phyloP scores from a whole-genome alignment of 53 echinoderm and acorn worm genomes.

The Actinopyga echinites region DNA sequence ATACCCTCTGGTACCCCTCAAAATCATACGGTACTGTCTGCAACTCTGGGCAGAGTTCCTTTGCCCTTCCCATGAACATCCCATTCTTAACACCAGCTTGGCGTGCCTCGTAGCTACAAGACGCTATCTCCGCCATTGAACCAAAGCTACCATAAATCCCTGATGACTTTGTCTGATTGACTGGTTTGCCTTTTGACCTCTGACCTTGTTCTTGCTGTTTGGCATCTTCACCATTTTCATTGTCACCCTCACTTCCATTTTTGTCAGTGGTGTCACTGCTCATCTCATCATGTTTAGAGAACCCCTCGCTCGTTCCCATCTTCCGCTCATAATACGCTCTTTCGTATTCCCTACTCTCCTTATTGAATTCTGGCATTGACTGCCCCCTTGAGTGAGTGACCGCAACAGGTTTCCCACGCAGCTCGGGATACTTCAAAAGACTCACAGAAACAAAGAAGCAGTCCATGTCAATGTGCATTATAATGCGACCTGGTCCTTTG shows the following conservation, averaged over 20 bases:
- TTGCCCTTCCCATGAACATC: slow-evolving; percentile 95
- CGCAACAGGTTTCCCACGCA: slow-evolving; percentile 87
- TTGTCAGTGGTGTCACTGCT: not conserved
- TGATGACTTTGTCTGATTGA: not conserved
- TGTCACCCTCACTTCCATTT: not conserved
- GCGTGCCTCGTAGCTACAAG: slow-evolving; percentile 95
- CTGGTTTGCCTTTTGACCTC: not conserved
- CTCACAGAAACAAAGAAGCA: slow-evolving; percentile 98
- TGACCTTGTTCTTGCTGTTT: not conserved
- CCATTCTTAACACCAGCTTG: slow-evolving; percentile 84
- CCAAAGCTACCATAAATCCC: slow-evolving; percentile 54
- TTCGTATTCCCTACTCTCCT: slow-evolving; percentile 69
- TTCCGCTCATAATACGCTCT: slow-evolving; percentile 70
- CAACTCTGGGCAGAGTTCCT: slow-evolving; percentile 79
- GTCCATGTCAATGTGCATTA: slow-evolving; percentile 99
- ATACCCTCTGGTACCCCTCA: slow-evolving; percentile 85
- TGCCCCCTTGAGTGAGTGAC: slow-evolving; percentile 93
- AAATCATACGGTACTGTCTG: slow-evolving; percentile 95
- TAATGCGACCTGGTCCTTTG: slow-evolving; percentile 32
- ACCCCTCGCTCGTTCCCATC: not conserved
- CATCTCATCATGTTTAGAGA: slow-evolving; percentile 3
- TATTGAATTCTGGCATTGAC: slow-evolving; percentile 62
- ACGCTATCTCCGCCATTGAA: slow-evolving; percentile 95
- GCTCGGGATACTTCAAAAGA: slow-evolving; percentile 72
- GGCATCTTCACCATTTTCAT: not conserved